Conservation (phyloP, 2,888 invertebrate species). For the Stenichneumon culpator region DNA sequence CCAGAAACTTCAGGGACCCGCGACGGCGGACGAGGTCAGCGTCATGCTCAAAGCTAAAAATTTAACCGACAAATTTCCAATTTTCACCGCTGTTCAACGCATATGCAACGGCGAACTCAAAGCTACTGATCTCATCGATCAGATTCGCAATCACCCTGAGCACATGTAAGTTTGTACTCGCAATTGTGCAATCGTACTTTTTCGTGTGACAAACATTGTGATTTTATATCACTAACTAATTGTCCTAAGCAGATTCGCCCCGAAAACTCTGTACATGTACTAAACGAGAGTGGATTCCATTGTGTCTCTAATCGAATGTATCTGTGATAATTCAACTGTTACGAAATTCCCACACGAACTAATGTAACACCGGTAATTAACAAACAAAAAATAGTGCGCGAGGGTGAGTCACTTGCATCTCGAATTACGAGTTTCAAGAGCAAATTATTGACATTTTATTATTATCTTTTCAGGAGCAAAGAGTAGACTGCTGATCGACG, state of each 20-base stretch:
- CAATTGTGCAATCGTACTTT: not conserved
- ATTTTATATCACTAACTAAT: slow-evolving; percentile 44
- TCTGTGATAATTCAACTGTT: slow-evolving; percentile 8
- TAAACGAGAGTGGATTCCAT: slow-evolving; percentile 55
- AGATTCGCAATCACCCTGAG: slow-evolving; percentile 97
- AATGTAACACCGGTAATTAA: not conserved
- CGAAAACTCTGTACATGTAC: slow-evolving; percentile 76
- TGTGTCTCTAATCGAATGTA: slow-evolving; percentile 16
- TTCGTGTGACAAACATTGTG: slow-evolving; percentile 5
- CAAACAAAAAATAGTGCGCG: not conserved
- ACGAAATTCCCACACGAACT: slow-evolving; percentile 19
- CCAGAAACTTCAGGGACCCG: slow-evolving; percentile 99
- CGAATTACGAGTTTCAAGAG: not conserved
- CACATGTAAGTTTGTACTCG: slow-evolving; percentile 92
- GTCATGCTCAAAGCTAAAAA: slow-evolving; percentile 95
- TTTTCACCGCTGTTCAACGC: slow-evolving; percentile 97
- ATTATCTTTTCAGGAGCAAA: slow-evolving; percentile 49
- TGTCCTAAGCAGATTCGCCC: slow-evolving; percentile 73
- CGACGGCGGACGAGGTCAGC: slow-evolving; percentile 98
- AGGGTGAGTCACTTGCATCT: slow-evolving; percentile 37
- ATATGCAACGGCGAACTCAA: slow-evolving; percentile 95
- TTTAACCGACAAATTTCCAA: slow-evolving; percentile 97
- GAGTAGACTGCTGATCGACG: slow-evolving; percentile 8
- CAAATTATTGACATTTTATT: not conserved
- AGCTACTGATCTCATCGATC: slow-evolving; percentile 94